phyloP scores from a whole-genome alignment of 2,888 invertebrate genomes.

The Xanthorhoe designata region DNA sequence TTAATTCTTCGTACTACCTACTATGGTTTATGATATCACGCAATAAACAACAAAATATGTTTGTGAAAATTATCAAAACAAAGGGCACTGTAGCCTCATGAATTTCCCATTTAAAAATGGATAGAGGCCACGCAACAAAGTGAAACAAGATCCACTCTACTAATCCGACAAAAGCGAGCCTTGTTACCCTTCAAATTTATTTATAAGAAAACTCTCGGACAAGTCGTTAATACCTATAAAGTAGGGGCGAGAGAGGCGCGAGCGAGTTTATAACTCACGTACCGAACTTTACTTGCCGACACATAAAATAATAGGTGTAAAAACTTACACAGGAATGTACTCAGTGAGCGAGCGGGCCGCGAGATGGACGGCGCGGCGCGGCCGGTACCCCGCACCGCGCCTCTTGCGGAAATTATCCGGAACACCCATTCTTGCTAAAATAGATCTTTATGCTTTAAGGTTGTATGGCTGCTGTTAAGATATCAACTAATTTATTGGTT shows the following conservation, averaged over 20 bases:
- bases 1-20: too few species aligned
- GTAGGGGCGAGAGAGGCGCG: constrained; percentile 85
- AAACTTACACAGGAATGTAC: constrained; percentile 86
- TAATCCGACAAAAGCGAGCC: constrained; percentile 86
- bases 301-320: constrained; percentile 86
- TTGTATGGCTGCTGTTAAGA: constrained; percentile 32
- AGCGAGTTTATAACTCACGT: constrained; percentile 86
- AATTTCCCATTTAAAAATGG: constrained; percentile 77
- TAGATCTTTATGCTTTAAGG: constrained; percentile 36
- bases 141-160: constrained; percentile 86
- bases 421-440: constrained; percentile 43
- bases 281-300: constrained; percentile 86
- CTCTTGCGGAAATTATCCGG: constrained; percentile 41
- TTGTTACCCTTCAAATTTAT: constrained; percentile 86
- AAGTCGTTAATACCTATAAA: constrained; percentile 86
- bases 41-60: background rate
- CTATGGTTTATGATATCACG: background rate
- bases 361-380: constrained; percentile 71
- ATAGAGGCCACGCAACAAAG: constrained; percentile 82
- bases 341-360: constrained; percentile 80
- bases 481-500: constrained; percentile 21
- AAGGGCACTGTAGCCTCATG: constrained; percentile 62
- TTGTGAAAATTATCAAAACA: constrained; percentile 53
- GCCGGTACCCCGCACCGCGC: constrained; percentile 33
- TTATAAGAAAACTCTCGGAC: constrained; percentile 86